Percentiles rank a stretch among this genome's conserved stretches.
These are phyloP conservation scores for Gymnorhina tibicen DNA, from an alignment of 2,113 vertebrate species.

Conservation along the genomic window DNA sequence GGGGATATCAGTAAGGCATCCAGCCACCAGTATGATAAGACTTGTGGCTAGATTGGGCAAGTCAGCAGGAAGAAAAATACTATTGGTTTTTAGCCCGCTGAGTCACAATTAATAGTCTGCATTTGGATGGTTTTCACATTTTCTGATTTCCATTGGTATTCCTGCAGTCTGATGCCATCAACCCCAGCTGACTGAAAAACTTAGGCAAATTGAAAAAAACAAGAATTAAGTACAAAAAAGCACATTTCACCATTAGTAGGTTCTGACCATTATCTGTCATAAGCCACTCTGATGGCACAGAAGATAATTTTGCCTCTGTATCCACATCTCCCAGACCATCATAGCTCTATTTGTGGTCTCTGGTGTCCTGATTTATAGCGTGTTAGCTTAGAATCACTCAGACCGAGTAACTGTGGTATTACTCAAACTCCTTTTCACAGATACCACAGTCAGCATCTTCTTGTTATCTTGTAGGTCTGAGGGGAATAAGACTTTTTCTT, in stretches of 20 bases:
- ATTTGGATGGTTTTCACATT: neutral
- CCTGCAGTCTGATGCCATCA: neutral
- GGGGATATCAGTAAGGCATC: neutral
- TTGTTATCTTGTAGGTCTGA: neutral
- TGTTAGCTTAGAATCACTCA: neutral
- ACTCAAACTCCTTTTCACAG: neutral
- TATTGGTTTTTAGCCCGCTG: neutral
- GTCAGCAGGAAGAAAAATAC: neutral
- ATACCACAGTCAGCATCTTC: neutral
- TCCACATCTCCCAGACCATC: neutral
- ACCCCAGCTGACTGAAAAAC: neutral
- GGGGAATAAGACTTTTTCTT: neutral
- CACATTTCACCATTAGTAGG: neutral
- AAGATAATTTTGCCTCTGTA: neutral
- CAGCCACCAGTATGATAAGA: neutral
- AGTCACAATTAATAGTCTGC: neutral
- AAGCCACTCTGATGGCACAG: neutral
- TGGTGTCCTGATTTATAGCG: neutral
- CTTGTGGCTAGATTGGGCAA: neutral
- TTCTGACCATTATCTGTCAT: neutral
- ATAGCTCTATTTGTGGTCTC: neutral
- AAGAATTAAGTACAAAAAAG: neutral
- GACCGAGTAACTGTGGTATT: neutral
- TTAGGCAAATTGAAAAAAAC: rapidly evolving
- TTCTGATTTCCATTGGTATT: neutral